Conservation (phyloP, 2,888 invertebrate species). For the Eupithecia inturbata region DNA sequence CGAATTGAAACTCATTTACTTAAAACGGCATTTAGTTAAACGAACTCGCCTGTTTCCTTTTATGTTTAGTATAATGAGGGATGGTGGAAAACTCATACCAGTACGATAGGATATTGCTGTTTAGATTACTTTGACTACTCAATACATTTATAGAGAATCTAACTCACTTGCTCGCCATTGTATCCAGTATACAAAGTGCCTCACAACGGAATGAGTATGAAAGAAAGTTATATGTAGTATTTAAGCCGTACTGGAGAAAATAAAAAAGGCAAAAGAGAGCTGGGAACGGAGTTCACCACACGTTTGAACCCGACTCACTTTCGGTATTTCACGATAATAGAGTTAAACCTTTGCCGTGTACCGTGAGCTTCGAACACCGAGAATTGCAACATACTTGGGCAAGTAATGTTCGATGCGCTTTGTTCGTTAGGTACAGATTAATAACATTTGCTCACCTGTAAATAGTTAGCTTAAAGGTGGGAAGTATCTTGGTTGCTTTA, state of each 20-base stretch:
- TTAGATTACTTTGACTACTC: neutral
- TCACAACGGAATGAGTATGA: neutral
- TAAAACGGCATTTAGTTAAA: neutral
- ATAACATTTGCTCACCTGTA: conserved; percentile 21
- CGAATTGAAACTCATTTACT: conserved; percentile 10
- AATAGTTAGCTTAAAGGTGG: conserved; percentile 20
- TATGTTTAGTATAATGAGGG: conserved; percentile 1
- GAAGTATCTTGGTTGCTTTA: conserved; percentile 9
- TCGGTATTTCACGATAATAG: conserved; percentile 39
- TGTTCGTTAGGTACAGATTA: conserved; percentile 22
- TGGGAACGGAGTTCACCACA: conserved; percentile 39
- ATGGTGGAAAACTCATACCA: neutral
- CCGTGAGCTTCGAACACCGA: conserved; percentile 19
- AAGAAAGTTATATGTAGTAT: conserved; percentile 17
- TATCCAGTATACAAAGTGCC: neutral
- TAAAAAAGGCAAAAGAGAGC: conserved; percentile 34
- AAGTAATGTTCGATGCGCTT: conserved; percentile 28
- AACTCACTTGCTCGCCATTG: neutral
- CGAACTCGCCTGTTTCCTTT: neutral
- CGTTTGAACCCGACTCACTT: conserved; percentile 35
- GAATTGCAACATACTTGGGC: conserved; percentile 29
- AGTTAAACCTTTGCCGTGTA: conserved; percentile 36
- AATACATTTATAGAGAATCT: neutral
- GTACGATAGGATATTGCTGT: neutral
- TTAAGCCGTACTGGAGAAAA: conserved; percentile 10